Conservation (phyloP, 2,888 invertebrate species). For the Galeruca laticollis region DNA sequence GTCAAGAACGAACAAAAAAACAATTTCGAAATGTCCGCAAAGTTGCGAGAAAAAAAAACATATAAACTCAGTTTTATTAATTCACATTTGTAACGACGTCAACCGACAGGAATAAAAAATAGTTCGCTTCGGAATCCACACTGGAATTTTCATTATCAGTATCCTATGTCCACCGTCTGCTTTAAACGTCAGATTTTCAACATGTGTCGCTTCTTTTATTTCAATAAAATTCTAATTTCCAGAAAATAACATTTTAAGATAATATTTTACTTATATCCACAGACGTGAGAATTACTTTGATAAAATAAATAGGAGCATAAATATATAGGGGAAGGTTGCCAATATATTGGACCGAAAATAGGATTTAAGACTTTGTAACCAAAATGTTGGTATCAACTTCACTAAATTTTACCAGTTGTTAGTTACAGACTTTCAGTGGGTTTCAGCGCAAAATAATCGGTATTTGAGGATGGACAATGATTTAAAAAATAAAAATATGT, state of each 20-base stretch:
- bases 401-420: no score
- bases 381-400: no score
- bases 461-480: no score
- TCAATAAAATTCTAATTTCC: slow-evolving; percentile 51
- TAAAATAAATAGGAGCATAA: no score
- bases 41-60: slow-evolving; percentile 21
- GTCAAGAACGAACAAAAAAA: slow-evolving; percentile 28
- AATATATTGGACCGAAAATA: no score
- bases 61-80: slow-evolving; percentile 34
- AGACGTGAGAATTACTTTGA: slow-evolving; percentile 17
- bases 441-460: no score
- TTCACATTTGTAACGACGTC: slow-evolving; percentile 33
- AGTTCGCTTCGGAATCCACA: slow-evolving; percentile 45
- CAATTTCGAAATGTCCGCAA: slow-evolving; percentile 25
- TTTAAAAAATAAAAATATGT: no score
- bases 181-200: slow-evolving; percentile 48
- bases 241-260: slow-evolving; percentile 48
- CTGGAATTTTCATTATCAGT: slow-evolving; percentile 53
- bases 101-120: slow-evolving; percentile 30
- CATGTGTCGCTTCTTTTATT: slow-evolving; percentile 47
- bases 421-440: no score
- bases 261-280: slow-evolving; percentile 34
- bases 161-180: slow-evolving; percentile 46
- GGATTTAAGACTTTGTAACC: no score
- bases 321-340: no score